phyloP scores from a whole-genome alignment of 2,113 vertebrate genomes.

The Himantopus leucocephalus region DNA sequence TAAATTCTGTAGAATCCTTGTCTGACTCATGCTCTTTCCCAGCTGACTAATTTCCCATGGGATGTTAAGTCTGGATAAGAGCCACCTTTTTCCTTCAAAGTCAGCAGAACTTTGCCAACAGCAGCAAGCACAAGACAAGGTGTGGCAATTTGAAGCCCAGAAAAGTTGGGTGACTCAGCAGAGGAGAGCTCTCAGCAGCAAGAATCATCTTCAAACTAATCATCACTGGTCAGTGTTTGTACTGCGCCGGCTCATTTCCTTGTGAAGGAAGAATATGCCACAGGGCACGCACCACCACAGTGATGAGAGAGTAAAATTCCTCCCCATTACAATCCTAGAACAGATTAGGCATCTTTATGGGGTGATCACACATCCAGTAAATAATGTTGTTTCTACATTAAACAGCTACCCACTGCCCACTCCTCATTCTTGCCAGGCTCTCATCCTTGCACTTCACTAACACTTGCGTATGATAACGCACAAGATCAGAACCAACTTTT shows the following conservation, averaged over 20 bases:
- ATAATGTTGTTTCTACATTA: background rate
- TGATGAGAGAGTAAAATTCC: background rate
- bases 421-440: background rate
- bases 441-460: background rate
- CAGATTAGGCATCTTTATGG: background rate
- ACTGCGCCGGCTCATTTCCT: background rate
- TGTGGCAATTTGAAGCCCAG: background rate
- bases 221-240: background rate
- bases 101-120: background rate
- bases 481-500: background rate
- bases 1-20: background rate
- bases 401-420: background rate
- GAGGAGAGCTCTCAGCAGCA: background rate
- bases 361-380: background rate
- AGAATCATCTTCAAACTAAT: background rate
- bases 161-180: background rate
- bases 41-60: background rate
- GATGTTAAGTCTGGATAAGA: background rate
- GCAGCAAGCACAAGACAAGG: background rate
- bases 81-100: background rate
- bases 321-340: background rate
- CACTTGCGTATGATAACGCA: accelerated
- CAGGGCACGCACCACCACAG: background rate
- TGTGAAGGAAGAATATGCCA: background rate
- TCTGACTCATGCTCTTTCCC: background rate